Percentiles rank a stretch among this genome's conserved stretches.
These are phyloP conservation scores for Agrotis ipsilon DNA, from an alignment of 2,888 invertebrate species.

Conservation along the genomic window DNA sequence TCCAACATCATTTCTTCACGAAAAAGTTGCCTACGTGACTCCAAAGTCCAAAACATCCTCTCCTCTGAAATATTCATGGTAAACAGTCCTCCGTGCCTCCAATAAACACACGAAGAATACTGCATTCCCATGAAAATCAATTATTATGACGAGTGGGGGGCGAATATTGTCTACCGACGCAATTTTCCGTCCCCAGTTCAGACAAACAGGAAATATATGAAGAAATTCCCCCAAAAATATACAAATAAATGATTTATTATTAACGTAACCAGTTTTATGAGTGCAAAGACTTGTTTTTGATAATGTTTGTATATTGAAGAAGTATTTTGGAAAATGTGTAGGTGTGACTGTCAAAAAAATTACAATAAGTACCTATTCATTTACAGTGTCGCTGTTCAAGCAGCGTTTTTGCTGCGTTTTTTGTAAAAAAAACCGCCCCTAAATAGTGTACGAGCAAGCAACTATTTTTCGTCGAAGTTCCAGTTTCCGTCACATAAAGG, in stretches of 20 bases:
- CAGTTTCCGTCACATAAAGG: too few species aligned
- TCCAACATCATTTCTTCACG: neutral
- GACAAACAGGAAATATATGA: conserved; percentile 56
- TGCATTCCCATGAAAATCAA: conserved; percentile 51
- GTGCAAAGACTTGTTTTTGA: conserved; percentile 22
- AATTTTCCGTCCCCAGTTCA: conserved; percentile 3
- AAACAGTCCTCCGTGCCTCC: conserved; percentile 4
- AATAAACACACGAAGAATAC: conserved; percentile 36
- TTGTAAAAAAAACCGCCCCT: too few species aligned
- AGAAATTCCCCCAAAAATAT: conserved; percentile 27
- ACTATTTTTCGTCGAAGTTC: too few species aligned
- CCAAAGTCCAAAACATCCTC: neutral
- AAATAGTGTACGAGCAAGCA: too few species aligned
- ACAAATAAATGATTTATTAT: conserved; percentile 46
- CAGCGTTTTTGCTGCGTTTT: too few species aligned
- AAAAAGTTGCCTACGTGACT: neutral
- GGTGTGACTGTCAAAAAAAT: too few species aligned
- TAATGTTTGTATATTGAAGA: neutral
- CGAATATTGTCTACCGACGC: conserved; percentile 27
- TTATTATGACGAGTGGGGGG: conserved; percentile 49
- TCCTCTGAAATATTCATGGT: conserved; percentile 21
- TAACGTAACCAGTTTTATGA: conserved; percentile 39
- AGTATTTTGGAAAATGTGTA: neutral
- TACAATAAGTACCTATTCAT: too few species aligned
- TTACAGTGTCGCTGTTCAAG: too few species aligned